Base-by-base conservation (phyloP, 2,797 vertebrate genomes). In the Chromobotia macracanthus region DNA sequence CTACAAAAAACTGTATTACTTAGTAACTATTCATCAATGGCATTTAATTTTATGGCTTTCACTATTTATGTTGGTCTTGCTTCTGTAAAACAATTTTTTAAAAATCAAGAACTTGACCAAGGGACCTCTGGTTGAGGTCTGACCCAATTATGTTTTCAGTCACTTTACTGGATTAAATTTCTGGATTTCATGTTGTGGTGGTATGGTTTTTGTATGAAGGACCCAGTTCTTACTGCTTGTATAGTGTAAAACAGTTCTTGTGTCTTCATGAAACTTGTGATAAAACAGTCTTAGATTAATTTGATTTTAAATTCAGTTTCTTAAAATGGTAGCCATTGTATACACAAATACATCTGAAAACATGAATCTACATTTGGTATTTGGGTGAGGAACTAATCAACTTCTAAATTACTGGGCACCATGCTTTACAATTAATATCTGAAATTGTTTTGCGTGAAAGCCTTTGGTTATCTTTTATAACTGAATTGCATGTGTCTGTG, bases 241-340 rank as follows among this genome's bases (percentile, higher is more conserved):
- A n/a, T n/a, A n/a, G n/a, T n/a, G n/a, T 82, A 75, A 85, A 74
- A 83, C 79, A 74, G 72, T 77, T 76, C 82, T 86, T 84, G 83
- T 66, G 82, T 67, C 50, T 50, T 70, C 21, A 69, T 74, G 66
- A 75, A 79, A 58, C 51, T 72, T 56, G 61, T 82, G 64, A 21
- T 41, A n/a, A 53, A 71, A 64, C 64, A 50, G 31, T 71, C 50
- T 19, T 50, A 18, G 65, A n/a, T 81, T 73, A 77, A 60, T 23
- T 60, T 28, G 13, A 13, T 28, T 16, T 28, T 16, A 0, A 8
- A 15, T 60, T 60, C 23, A 31, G 5, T 16, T 60, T 3, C 58
- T 28, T 25, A 2, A 28, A 60, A 15, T 28, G 13, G 25, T 60
- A 60, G 21, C 21, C 11, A 23, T 58, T 58, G 25, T 51, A 6